phyloP scores from a whole-genome alignment of 2,113 vertebrate genomes.

The Oreamnos americanus region DNA sequence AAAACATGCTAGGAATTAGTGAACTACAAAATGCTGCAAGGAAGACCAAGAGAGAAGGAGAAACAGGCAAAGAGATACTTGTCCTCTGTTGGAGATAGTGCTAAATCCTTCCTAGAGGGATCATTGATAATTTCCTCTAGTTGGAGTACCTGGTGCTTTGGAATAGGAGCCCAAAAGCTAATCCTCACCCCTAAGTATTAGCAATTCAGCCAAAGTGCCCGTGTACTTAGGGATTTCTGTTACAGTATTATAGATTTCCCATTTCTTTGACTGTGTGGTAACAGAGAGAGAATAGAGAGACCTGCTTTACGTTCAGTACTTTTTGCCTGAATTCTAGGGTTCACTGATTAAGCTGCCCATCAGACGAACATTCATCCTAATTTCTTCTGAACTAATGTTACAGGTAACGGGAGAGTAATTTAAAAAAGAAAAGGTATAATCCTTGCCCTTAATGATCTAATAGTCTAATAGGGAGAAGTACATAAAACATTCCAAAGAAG shows the following conservation, averaged over 20 bases:
- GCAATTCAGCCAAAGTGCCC: neutral
- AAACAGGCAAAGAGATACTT: neutral
- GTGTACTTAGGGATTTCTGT: neutral
- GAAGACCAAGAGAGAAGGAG: neutral
- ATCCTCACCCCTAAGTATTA: neutral
- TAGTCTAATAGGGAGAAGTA: neutral
- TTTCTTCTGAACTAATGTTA: neutral
- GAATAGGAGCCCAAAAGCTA: neutral
- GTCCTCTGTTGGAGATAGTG: neutral
- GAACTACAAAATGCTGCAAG: neutral
- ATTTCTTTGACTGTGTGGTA: neutral
- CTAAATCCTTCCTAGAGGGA: neutral
- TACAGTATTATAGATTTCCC: neutral
- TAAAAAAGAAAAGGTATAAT: neutral
- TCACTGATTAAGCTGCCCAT: neutral
- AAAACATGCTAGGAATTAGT: neutral
- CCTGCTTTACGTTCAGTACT: neutral
- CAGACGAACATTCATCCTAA: neutral
- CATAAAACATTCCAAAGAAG: constrained; percentile 1
- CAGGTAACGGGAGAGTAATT: neutral
- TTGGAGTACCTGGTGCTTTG: neutral
- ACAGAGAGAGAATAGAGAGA: neutral
- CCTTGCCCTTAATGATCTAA: neutral
- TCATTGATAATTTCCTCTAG: neutral
- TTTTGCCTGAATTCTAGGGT: neutral